These are phyloP conservation scores for Solen grandis DNA, from an alignment of 1,140 invertebrate species.

Conservation along the genomic window DNA sequence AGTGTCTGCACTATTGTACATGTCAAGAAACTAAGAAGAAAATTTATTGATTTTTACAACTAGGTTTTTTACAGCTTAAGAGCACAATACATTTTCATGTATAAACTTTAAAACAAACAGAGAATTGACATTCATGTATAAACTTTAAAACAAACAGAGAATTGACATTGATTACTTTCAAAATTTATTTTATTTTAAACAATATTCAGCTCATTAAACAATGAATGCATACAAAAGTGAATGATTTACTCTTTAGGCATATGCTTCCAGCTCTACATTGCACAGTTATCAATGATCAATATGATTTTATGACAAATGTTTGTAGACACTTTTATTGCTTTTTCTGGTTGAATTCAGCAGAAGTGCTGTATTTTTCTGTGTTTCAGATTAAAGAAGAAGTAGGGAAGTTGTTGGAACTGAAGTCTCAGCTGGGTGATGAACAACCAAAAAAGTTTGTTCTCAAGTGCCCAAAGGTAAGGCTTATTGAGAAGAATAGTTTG, in stretches of 20 bases:
- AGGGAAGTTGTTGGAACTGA: constrained; percentile 89
- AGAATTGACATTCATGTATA: too few relatives aligned
- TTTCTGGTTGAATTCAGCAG: background rate
- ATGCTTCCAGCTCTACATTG: background rate
- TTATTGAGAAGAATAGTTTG: background rate
- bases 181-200: background rate
- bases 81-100: too few relatives aligned
- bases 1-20: too few relatives aligned
- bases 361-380: constrained; percentile 23
- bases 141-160: too few relatives aligned
- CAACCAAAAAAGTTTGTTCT: constrained; percentile 89
- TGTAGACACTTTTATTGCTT: background rate
- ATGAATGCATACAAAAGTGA: background rate
- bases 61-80: too few relatives aligned
- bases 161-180: too few relatives aligned
- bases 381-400: constrained; percentile 90
- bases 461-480: constrained; percentile 89
- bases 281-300: background rate
- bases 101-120: too few relatives aligned
- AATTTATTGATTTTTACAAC: too few relatives aligned
- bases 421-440: constrained; percentile 86
- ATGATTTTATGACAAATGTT: background rate
- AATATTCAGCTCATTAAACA: background rate
- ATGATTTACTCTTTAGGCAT: background rate
- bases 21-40: too few relatives aligned